Evolutionary conservation across 2,888 invertebrate genomes (phyloP).

Genomic region (Hypolimnas misippus): DNA sequence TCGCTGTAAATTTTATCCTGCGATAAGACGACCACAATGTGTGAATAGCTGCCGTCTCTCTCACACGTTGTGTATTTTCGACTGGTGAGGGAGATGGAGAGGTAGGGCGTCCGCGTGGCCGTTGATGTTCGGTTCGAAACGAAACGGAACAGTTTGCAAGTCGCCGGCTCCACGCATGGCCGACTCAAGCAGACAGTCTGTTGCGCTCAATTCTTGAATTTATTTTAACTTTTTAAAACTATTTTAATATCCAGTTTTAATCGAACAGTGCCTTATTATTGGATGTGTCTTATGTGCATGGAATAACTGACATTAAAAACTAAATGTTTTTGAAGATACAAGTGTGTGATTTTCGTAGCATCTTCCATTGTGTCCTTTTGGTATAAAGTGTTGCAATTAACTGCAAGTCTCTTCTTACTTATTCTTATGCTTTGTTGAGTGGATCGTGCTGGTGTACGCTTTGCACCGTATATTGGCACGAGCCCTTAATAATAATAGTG

Average conservation of each 20-base stretch:
- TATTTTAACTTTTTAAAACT: slow-evolving; percentile 64
- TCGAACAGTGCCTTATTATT: slow-evolving; percentile 75
- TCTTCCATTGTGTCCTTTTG: slow-evolving; percentile 77
- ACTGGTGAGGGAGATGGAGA: slow-evolving; percentile 72
- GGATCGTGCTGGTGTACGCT: slow-evolving; percentile 67
- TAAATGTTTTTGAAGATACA: slow-evolving; percentile 55
- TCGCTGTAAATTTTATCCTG: slow-evolving; percentile 77
- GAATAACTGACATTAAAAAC: slow-evolving; percentile 61
- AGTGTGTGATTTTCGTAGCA: slow-evolving; percentile 67
- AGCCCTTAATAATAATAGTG: slow-evolving; percentile 83
- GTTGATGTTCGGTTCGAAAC: slow-evolving; percentile 75
- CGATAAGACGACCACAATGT: slow-evolving; percentile 71
- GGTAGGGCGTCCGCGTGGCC: slow-evolving; percentile 79
- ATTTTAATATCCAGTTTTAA: slow-evolving; percentile 59
- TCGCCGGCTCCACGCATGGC: slow-evolving; percentile 80
- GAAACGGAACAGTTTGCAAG: slow-evolving; percentile 81
- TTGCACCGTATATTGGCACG: slow-evolving; percentile 78
- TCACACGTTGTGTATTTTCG: slow-evolving; percentile 56
- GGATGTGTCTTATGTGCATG: slow-evolving; percentile 81
- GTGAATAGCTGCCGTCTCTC: slow-evolving; percentile 62
- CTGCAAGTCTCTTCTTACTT: slow-evolving; percentile 55
- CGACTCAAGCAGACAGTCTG: slow-evolving; percentile 72
- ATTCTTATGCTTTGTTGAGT: slow-evolving; percentile 68
- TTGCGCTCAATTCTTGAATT: slow-evolving; percentile 74
- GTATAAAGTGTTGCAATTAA: slow-evolving; percentile 69